Conservation (phyloP, 2,888 invertebrate genomes). For the Heliconius hortense region DNA sequence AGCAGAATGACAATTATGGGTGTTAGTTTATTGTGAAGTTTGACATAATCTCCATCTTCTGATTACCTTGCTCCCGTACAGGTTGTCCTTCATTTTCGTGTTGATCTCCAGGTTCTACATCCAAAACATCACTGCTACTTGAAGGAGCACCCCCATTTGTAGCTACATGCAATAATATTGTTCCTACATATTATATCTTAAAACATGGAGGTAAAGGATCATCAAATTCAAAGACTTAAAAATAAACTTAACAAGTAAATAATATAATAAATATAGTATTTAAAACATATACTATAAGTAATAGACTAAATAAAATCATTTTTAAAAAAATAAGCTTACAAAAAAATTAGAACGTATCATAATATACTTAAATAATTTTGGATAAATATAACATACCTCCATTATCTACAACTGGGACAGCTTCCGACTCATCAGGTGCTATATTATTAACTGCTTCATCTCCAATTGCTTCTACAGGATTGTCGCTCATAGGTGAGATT, state of each 20-base stretch:
- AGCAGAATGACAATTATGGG: slow-evolving; percentile 7
- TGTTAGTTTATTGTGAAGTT: slow-evolving; percentile 9
- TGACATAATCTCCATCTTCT: slow-evolving; percentile 21
- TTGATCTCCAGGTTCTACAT: slow-evolving; percentile 58
- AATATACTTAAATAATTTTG: background rate
- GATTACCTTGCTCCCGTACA: slow-evolving; percentile 60
- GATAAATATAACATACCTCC: slow-evolving; percentile 52
- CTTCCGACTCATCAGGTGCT: slow-evolving; percentile 62
- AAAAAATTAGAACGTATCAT: background rate
- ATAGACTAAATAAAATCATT: background rate
- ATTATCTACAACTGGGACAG: slow-evolving; percentile 55
- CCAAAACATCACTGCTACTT: slow-evolving; percentile 73
- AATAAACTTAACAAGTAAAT: background rate
- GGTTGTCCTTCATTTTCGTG: slow-evolving; percentile 59
- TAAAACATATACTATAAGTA: background rate
- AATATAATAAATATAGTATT: background rate
- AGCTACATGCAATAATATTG: slow-evolving; percentile 51
- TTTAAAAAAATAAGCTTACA: background rate
- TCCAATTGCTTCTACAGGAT: slow-evolving; percentile 61
- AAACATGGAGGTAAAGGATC: background rate
- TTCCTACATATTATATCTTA: slow-evolving; percentile 34
- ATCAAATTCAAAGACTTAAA: background rate
- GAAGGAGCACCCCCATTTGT: slow-evolving; percentile 68
- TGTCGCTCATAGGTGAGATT: slow-evolving; percentile 71
- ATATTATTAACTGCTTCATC: slow-evolving; percentile 68